A percentile compares a stretch with the other conserved stretches of the same genome.
These are phyloP conservation scores for Diadema setosum DNA, from an alignment of 35 echinoderm and acorn worm species.

Conservation along the genomic window DNA sequence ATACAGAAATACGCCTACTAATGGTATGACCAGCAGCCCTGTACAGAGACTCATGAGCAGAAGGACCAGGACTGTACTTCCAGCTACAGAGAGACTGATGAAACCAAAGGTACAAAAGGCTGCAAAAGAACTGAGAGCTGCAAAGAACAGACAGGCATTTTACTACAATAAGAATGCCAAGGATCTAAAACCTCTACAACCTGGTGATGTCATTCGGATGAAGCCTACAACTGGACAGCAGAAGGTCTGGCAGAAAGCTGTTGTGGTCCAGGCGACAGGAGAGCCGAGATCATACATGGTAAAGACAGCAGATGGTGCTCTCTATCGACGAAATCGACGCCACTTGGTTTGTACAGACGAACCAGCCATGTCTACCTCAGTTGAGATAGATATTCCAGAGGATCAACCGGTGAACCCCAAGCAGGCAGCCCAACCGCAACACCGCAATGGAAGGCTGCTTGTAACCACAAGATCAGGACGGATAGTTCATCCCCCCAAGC, in stretches of 20 bases:
- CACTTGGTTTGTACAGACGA: neutral
- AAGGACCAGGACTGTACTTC: neutral
- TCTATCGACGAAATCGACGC: neutral
- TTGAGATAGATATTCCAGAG: neutral
- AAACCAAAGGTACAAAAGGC: neutral
- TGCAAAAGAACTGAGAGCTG: neutral
- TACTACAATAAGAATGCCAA: conserved; percentile 32
- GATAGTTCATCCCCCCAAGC: neutral
- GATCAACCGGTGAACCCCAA: neutral
- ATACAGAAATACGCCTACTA: neutral
- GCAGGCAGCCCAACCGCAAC: neutral
- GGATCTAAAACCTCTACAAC: conserved; percentile 10
- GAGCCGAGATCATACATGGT: neutral
- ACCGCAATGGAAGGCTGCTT: neutral
- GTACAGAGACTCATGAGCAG: neutral
- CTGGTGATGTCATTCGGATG: conserved; percentile 41
- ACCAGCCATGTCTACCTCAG: neutral
- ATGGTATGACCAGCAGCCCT: neutral
- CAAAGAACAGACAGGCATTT: conserved; percentile 5
- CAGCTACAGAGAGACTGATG: neutral
- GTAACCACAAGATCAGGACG: neutral
- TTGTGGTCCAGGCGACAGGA: neutral
- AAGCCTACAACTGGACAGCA: neutral
- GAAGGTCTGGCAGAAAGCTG: neutral
- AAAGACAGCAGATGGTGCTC: neutral